Base-by-base conservation (phyloP, 2,113 vertebrate species). In the Mastomys coucha region DNA sequence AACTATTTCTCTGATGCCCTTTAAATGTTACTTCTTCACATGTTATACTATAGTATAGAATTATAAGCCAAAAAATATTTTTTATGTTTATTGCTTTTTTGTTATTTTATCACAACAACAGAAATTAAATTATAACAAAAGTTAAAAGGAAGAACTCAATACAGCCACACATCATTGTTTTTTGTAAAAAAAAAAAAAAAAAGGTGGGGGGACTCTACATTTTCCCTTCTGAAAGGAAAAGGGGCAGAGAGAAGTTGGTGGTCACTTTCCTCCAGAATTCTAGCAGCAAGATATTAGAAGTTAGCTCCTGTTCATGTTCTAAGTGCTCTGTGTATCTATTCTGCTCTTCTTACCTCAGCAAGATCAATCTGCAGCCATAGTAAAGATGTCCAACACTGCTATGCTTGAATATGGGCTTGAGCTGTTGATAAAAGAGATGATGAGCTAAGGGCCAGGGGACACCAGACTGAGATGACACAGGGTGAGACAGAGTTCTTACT, bases 401-500 rank as follows among this genome's bases (percentile, higher is more conserved):
- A 4, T 91, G 88, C 60, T 28, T 39, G 17, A 96, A 93, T 51
- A 95, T 26, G 26, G 69, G 42, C 1, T 31, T 39, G 28, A 96
- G 88, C 96, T 96, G 69, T 14, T 14, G 51, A 90, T 19, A 60
- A 69, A 8, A 53, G 67, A n/a, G 17, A 76, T 45, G 7, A 2
- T 22, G 19, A 60, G 4, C 24, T 28, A 17, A 10, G 26, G 24
- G 10, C 6, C 26, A 16, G 19, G 5, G 65, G 11, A 14, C 36
- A 60, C 19, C 42, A 82, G 16, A 75, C 5, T n/a, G 51, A 73
- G 17, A 2, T 20, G 39, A 45, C 31, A 56, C 13, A 51, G 8
- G 26, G 51, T 10, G 0, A 24, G 28, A 8, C 2, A 4, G 36
- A 60, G 16, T 8, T 96, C 98, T 98, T 31, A 98, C 98, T 0